phyloP scores from a whole-genome alignment of 2,888 invertebrate genomes.

The Chymomyza fuscimana region DNA sequence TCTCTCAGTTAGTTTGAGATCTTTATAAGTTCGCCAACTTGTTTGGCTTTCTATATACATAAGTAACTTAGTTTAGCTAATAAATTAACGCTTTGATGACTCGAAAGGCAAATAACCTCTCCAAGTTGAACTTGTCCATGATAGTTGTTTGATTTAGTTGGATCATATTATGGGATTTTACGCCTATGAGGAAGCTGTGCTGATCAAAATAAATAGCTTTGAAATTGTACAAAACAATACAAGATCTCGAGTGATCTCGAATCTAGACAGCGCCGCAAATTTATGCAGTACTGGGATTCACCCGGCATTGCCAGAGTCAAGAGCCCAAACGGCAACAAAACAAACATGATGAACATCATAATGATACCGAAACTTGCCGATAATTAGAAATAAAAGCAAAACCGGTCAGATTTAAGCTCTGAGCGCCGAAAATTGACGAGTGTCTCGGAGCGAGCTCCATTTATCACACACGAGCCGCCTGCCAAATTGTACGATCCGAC shows the following conservation, averaged over 20 bases:
- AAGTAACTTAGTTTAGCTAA: background rate
- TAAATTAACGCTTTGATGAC: slow-evolving; percentile 5
- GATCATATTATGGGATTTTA: slow-evolving; percentile 22
- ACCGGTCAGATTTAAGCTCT: slow-evolving; percentile 45
- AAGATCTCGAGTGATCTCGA: slow-evolving; percentile 3
- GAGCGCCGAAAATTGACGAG: background rate
- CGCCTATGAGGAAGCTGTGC: slow-evolving; percentile 41
- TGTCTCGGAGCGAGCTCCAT: slow-evolving; percentile 26
- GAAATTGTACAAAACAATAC: slow-evolving; percentile 9
- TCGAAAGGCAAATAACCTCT: slow-evolving; percentile 65
- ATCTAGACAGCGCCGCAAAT: background rate
- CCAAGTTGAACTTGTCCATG: slow-evolving; percentile 63
- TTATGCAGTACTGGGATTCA: slow-evolving; percentile 46
- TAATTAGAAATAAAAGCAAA: slow-evolving; percentile 56
- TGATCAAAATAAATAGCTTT: background rate
- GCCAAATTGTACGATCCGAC: slow-evolving; percentile 14
- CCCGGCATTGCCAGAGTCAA: slow-evolving; percentile 29
- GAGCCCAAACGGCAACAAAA: slow-evolving; percentile 16
- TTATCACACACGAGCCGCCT: slow-evolving; percentile 29
- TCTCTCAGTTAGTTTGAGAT: too few relatives aligned
- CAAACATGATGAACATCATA: slow-evolving; percentile 24
- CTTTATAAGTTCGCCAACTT: too few relatives aligned
- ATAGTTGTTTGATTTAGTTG: slow-evolving; percentile 23
- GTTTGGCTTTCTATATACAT: background rate
- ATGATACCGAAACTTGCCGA: slow-evolving; percentile 22